Evolutionary conservation across 1,140 invertebrate species (phyloP), one percentile per base, ranked within the genome.

Genomic region (Eriocheir sinensis): DNA sequence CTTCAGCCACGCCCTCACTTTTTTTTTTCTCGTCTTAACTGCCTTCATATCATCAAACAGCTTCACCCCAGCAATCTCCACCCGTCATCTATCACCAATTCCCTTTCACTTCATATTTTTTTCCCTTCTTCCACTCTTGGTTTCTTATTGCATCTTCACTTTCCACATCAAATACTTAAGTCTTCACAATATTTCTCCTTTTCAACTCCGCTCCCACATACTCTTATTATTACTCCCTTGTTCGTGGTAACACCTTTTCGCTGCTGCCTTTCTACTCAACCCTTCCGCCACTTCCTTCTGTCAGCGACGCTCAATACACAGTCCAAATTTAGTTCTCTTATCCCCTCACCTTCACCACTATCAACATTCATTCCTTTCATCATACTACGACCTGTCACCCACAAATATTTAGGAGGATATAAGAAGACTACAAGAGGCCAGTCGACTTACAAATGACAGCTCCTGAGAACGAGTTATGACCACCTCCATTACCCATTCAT

Each of bases 41-140:
- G 40, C 32, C 83, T n/a, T 34, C 83, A 86, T 34, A 40, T 86
- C 83, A 86, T 38, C 40, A 86, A 30, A 86, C 83, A 38, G 21
- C 34, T 32, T 53, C 88, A 89, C 88, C 88, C n/a, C 41, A 15
- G 12, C n/a, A n/a, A 15, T 72, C 30, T 40, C 41, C 89, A 12
- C 41, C 41, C 41, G 12, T 72, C n/a, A n/a, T 72, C 60, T 72
- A 15, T 72, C 12, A 72, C 60, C 60, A 72, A 72, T n/a, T 9
- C 89, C 41, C 89, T 30, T 36, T 12, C 38, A 90, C 44, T 30
- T n/a, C 17, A 17, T 32, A 89, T 41, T 30, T 44, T n/a, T 36
- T n/a, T n/a, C 40, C 83, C 36, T 36, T 86, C 34, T 36, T 17
- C 40, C 21, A 72, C n/a, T 72, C n/a, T 72, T 72, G n/a, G 12